Conservation (phyloP, 2,888 invertebrate species). For the Melipona bicolor region DNA sequence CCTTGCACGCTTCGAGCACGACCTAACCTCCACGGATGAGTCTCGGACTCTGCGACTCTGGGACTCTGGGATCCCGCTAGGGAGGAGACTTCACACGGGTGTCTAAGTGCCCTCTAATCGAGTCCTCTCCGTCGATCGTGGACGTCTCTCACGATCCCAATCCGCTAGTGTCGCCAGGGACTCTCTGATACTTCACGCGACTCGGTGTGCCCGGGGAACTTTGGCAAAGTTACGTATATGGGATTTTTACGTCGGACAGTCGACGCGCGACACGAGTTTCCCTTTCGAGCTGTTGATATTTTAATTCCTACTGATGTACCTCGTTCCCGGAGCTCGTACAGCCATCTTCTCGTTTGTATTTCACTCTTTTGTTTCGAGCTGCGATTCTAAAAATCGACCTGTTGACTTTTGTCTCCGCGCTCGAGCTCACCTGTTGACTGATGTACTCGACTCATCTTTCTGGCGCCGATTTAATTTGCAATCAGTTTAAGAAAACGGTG, state of each 20-base stretch:
- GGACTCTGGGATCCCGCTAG: conserved; percentile 33
- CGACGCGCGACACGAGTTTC: background rate
- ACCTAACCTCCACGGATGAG: conserved; percentile 36
- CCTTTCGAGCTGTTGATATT: background rate
- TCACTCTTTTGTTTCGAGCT: too few species aligned
- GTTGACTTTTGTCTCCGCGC: too few species aligned
- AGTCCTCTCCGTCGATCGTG: conserved; percentile 55
- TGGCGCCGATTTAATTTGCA: too few species aligned
- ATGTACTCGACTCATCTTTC: too few species aligned
- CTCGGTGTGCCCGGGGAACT: background rate
- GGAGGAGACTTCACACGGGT: conserved; percentile 31
- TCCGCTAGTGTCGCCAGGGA: background rate
- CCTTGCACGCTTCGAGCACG: background rate
- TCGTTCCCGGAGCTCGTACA: background rate
- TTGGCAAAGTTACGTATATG: conserved; percentile 8
- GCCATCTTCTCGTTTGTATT: background rate
- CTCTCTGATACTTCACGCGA: background rate
- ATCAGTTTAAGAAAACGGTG: too few species aligned
- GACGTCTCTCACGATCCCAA: conserved; percentile 20
- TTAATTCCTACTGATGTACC: background rate
- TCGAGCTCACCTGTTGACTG: too few species aligned
- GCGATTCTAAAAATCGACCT: too few species aligned
- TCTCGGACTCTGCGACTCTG: conserved; percentile 10
- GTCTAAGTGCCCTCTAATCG: conserved; percentile 67
- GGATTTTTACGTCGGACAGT: background rate